Evolutionary conservation across 2,797 vertebrate genomes (phyloP), one percentile per base, ranked within the genome.

Genomic region (Sebastes goodei): DNA sequence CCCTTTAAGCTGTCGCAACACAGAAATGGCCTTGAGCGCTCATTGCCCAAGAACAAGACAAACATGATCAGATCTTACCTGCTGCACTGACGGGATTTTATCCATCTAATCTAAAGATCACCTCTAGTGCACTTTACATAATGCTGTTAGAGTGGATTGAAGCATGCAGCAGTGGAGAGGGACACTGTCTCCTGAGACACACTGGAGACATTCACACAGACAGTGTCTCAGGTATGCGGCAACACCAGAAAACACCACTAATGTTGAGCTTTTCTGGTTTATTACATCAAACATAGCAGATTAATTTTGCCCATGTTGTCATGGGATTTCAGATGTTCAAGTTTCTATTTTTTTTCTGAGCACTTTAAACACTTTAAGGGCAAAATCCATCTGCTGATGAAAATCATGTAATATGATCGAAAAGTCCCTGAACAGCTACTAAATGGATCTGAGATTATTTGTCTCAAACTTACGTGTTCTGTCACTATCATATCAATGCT

Each of bases 91-190:
- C 72, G 49, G 27, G 68, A 71, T 80, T 71, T 23, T 15, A 52
- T 82, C 74, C 5, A 8, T 52, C 63, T 69, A 27, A 80, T 88
- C 78, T 78, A 60, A 72, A 86, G 79, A 86, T 86, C 81, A 77
- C 73, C 74, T 71, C 12, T 15, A 21, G 33, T 82, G 75, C 76
- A 65, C 72, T 89, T 90, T n/a, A 70, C 59, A 17, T 85, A 83
- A 92, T 83, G 63, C 30, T 52, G 38, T 87, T 80, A 82, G 32
- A 71, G 65, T 25, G 61, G 52, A 72, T 21, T 27, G 63, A 60
- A 66, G 65, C 65, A 21, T 23, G 67, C 81, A 53, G 71, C 46
- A 4, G 14, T 25, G 12, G 0, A 63, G 35, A 1, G 29, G 32
- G 73, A 59, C 60, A 25, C 6, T 35, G 29, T 21, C 27, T 61